Evolutionary conservation across 2,797 vertebrate genomes (phyloP).

Genomic region (Tapirus indicus): DNA sequence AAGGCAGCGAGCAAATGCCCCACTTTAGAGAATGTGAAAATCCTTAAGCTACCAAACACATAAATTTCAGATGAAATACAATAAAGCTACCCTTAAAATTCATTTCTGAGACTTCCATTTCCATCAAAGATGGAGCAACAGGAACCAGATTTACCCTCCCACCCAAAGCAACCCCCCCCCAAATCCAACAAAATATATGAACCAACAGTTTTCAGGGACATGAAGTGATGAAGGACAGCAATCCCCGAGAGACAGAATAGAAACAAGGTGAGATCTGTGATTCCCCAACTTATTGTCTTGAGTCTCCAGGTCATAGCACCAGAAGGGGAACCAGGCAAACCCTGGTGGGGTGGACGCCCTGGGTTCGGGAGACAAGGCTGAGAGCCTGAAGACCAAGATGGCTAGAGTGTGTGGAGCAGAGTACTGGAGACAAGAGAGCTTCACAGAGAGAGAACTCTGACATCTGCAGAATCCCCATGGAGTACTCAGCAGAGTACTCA

Average conservation of each 20-base stretch:
- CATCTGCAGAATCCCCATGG: not conserved
- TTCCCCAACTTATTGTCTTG: not conserved
- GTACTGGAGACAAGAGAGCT: not conserved
- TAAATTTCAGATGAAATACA: not conserved
- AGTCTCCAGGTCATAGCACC: not conserved
- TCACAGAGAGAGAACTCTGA: not conserved
- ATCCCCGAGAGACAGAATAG: not conserved
- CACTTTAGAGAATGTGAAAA: not conserved
- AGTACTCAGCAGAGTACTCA: not conserved
- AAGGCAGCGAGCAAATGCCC: not conserved
- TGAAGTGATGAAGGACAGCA: not conserved
- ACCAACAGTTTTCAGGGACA: not conserved
- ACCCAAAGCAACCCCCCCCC: not conserved
- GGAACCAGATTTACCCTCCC: not conserved
- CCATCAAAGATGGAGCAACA: not conserved
- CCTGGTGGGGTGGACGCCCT: fast-evolving
- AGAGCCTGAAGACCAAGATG: not conserved
- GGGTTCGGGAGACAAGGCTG: not conserved
- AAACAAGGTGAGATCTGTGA: not conserved
- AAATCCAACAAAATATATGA: not conserved
- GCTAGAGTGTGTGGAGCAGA: not conserved
- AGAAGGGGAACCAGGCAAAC: not conserved
- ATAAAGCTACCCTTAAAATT: not conserved
- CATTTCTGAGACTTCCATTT: slow-evolving; percentile 40
- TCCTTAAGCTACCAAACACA: not conserved